Percentiles rank a stretch among this genome's conserved stretches.
Conservation (phyloP, 1,140 invertebrate species). For the Drosophila lacteicornis region DNA sequence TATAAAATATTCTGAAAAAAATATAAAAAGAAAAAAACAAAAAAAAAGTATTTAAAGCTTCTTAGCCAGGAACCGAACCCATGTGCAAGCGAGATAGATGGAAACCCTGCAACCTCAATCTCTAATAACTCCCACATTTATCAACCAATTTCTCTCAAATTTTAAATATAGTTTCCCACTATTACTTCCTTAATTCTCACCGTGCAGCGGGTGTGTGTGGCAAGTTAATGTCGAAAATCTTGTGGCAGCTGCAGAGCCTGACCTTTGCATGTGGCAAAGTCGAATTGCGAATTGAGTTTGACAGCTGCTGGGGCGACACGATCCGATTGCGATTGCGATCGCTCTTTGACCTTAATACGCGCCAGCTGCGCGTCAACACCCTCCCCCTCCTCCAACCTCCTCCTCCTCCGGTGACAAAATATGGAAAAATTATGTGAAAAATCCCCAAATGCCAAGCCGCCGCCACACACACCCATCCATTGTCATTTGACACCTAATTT, state of each 20-base stretch:
- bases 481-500: constrained; percentile 84
- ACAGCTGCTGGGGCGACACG: constrained; percentile 82
- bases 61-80: no score
- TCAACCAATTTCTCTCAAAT: neutral
- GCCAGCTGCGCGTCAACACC: constrained; percentile 78
- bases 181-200: accelerated
- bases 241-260: constrained; percentile 62
- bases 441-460: constrained; percentile 5
- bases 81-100: no score
- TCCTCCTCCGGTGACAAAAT: neutral
- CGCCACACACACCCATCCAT: constrained; percentile 38
- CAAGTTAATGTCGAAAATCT: constrained; percentile 67
- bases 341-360: constrained; percentile 83
- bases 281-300: constrained; percentile 78
- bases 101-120: neutral
- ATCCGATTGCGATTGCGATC: constrained; percentile 80
- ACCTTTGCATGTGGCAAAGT: constrained; percentile 75
- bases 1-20: neutral
- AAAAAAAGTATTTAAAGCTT: no score
- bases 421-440: constrained; percentile 15
- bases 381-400: neutral
- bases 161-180: neutral
- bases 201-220: constrained; percentile 27
- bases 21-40: no score
- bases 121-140: neutral